phyloP scores from a whole-genome alignment of 2,113 vertebrate species.

The Camelus bactrianus region DNA sequence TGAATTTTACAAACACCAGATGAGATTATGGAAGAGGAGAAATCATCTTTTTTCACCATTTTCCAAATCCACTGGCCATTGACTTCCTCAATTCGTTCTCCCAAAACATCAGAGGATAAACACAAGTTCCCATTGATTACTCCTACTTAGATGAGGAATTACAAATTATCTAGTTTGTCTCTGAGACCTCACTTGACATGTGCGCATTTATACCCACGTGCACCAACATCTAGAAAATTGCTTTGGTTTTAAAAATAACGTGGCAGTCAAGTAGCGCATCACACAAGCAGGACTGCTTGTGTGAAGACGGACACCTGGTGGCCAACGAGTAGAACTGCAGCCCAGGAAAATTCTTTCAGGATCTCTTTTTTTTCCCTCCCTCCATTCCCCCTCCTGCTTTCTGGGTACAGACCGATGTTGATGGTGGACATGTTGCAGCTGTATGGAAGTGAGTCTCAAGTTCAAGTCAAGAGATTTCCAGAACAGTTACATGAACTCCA shows the following conservation, averaged over 20 bases:
- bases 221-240: not conserved
- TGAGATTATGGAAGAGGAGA: not conserved
- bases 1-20: conserved; percentile 37
- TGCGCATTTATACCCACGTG: not conserved
- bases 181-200: not conserved
- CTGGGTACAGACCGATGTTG: conserved; percentile 60
- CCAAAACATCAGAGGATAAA: not conserved
- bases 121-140: not conserved
- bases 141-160: not conserved
- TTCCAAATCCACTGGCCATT: not conserved
- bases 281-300: conserved; percentile 40
- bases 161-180: not conserved
- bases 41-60: not conserved
- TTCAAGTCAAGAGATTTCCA: conserved; percentile 78
- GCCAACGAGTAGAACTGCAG: not conserved
- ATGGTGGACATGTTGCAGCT: conserved; percentile 79
- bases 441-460: conserved; percentile 71
- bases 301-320: conserved; percentile 75
- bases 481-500: conserved; percentile 78
- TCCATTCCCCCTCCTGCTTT: not conserved
- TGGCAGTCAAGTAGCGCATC: fast-evolving
- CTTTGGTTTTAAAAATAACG: not conserved
- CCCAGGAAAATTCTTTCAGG: not conserved
- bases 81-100: not conserved
- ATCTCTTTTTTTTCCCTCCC: not conserved